Conservation (phyloP, 2,888 invertebrate genomes). For the Taenaris catops region DNA sequence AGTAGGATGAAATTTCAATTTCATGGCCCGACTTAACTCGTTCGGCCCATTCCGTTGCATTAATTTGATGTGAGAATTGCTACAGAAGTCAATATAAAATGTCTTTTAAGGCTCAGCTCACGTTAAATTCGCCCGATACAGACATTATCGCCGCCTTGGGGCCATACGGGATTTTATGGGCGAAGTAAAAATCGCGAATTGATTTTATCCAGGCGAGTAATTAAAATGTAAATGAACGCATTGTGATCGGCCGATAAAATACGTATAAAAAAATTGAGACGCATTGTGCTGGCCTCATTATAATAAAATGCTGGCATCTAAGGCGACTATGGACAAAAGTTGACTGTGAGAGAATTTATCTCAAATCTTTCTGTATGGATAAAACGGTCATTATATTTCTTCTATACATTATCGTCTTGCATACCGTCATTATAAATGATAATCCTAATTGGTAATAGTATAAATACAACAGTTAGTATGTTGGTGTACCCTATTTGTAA, state of each 20-base stretch:
- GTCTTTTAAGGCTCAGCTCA: constrained; percentile 23
- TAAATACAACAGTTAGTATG: no score
- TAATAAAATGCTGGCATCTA: constrained; percentile 23
- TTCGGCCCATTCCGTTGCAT: constrained; percentile 4
- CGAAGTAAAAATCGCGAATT: constrained; percentile 41
- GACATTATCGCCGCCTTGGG: constrained; percentile 33
- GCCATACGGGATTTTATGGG: constrained; percentile 29
- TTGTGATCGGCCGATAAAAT: constrained; percentile 33
- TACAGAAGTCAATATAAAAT: constrained; percentile 22
- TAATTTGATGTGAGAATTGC: constrained; percentile 20
- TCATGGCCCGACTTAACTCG: no score
- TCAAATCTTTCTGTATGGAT: no score
- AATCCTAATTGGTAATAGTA: no score
- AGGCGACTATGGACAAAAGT: constrained; percentile 10
- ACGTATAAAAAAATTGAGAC: constrained; percentile 26
- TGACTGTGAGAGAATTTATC: constrained; percentile 7
- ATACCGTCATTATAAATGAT: no score
- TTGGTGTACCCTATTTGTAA: no score
- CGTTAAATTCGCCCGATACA: constrained; percentile 34
- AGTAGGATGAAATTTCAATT: background rate
- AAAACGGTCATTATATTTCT: no score
- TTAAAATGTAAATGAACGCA: constrained; percentile 62
- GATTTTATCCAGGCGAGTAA: constrained; percentile 48
- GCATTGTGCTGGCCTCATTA: constrained; percentile 26
- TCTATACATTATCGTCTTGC: no score